Evolutionary conservation across 2,888 invertebrate genomes (phyloP).

Genomic region (Priocnemis perturbator): DNA sequence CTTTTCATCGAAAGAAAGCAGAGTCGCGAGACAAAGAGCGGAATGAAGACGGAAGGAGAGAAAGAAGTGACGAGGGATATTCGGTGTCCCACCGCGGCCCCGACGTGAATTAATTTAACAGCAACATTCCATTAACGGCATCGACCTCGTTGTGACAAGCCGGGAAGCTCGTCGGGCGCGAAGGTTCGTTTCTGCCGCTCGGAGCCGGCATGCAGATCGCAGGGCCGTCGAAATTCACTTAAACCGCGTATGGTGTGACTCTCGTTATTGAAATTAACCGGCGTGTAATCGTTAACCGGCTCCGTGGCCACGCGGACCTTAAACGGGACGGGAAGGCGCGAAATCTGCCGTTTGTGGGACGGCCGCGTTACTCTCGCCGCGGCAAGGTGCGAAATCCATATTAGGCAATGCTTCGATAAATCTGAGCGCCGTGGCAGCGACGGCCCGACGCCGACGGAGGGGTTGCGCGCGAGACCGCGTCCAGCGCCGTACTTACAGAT

Average conservation of each 20-base stretch:
- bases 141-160: conserved; percentile 16
- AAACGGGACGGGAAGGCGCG: conserved; percentile 62
- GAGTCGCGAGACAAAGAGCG: not conserved
- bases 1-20: not conserved
- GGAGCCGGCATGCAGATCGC: not conserved
- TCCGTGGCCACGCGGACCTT: conserved; percentile 49
- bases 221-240: conserved; percentile 50
- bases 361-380: conserved; percentile 48
- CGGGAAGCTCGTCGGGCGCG: conserved; percentile 18
- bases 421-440: conserved; percentile 54
- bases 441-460: conserved; percentile 33
- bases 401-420: conserved; percentile 66
- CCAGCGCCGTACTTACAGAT: conserved; percentile 1
- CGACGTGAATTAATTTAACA: too few relatives aligned
- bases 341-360: conserved; percentile 63
- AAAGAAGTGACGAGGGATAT: conserved; percentile 3
- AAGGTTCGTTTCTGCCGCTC: conserved; percentile 28
- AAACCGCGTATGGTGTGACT: conserved; percentile 41
- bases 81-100: not conserved
- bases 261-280: conserved; percentile 68
- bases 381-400: conserved; percentile 66
- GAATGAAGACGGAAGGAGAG: not conserved
- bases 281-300: conserved; percentile 60
- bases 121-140: conserved; percentile 24
- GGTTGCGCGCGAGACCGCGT: not conserved